Evolutionary conservation across 2,888 invertebrate species (phyloP).

Genomic region (Cristatella mucedo): DNA sequence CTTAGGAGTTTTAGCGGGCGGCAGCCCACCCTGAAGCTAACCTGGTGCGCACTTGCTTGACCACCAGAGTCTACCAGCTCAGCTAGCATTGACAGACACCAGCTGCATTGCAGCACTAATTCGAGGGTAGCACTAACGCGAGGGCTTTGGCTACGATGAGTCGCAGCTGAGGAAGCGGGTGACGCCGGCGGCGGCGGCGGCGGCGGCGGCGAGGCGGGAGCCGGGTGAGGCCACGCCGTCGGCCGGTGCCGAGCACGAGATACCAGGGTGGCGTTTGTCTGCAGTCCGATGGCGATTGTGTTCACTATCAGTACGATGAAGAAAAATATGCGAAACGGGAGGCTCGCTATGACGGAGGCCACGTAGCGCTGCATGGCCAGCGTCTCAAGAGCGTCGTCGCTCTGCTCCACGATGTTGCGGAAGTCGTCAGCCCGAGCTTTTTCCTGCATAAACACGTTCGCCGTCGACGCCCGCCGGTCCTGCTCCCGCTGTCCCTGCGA

Average conservation of each 20-base stretch:
- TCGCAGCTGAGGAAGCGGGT: too few relatives aligned
- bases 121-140: too few relatives aligned
- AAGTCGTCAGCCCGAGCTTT: slow-evolving; percentile 15
- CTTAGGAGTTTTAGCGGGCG: too few relatives aligned
- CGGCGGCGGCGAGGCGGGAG: too few relatives aligned
- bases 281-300: slow-evolving; percentile 21
- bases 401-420: slow-evolving; percentile 15
- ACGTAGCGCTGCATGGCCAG: slow-evolving; percentile 13
- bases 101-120: too few relatives aligned
- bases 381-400: slow-evolving; percentile 12
- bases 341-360: slow-evolving; percentile 13
- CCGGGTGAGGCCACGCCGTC: not conserved
- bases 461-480: not conserved
- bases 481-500: not conserved
- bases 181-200: too few relatives aligned
- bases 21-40: too few relatives aligned
- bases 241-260: slow-evolving; percentile 1
- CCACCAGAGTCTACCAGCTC: too few relatives aligned
- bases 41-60: too few relatives aligned
- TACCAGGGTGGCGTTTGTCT: slow-evolving; percentile 17
- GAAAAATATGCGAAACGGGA: slow-evolving; percentile 14
- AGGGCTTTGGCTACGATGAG: too few relatives aligned
- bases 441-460: slow-evolving; percentile 6
- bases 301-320: slow-evolving; percentile 23
- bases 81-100: too few relatives aligned